A percentile compares a stretch with the other conserved stretches of the same genome.
Conservation (phyloP, 2,113 vertebrate genomes). For the Antigone vipio region DNA sequence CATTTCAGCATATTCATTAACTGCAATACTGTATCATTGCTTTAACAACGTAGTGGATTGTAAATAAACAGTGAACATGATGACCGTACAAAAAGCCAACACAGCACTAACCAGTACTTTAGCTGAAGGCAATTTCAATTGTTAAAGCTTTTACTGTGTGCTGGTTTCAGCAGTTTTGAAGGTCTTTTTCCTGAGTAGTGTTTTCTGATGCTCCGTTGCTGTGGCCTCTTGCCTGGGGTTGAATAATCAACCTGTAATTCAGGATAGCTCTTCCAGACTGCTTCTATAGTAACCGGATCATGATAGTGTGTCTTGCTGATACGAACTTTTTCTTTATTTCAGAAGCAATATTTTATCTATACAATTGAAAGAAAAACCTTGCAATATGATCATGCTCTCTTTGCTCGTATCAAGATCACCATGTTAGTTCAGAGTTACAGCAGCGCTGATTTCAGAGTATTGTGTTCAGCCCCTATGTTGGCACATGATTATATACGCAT, state of each 20-base stretch:
- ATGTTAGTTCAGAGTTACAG: not conserved
- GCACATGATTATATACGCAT: not conserved
- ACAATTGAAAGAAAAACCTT: not conserved
- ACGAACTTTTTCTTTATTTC: not conserved
- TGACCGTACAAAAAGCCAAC: conserved; percentile 26
- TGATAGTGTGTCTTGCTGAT: not conserved
- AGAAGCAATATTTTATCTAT: not conserved
- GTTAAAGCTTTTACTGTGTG: conserved; percentile 22
- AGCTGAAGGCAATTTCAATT: conserved; percentile 36
- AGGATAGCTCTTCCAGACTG: not conserved
- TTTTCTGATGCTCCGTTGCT: not conserved
- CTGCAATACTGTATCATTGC: conserved; percentile 16
- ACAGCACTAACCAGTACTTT: conserved; percentile 25
- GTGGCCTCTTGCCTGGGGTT: not conserved
- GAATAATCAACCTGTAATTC: not conserved
- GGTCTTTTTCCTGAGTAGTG: conserved; percentile 18
- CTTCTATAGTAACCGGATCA: not conserved
- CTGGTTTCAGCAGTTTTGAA: conserved; percentile 48
- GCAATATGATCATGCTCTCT: not conserved
- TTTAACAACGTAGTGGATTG: conserved; percentile 38
- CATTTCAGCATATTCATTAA: conserved; percentile 16
- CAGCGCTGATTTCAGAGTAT: not conserved
- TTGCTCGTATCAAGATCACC: not conserved
- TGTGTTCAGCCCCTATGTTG: not conserved
- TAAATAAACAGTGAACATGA: conserved; percentile 15